phyloP scores from a whole-genome alignment of 1,140 invertebrate species.

The Drosophila lacteicornis region DNA sequence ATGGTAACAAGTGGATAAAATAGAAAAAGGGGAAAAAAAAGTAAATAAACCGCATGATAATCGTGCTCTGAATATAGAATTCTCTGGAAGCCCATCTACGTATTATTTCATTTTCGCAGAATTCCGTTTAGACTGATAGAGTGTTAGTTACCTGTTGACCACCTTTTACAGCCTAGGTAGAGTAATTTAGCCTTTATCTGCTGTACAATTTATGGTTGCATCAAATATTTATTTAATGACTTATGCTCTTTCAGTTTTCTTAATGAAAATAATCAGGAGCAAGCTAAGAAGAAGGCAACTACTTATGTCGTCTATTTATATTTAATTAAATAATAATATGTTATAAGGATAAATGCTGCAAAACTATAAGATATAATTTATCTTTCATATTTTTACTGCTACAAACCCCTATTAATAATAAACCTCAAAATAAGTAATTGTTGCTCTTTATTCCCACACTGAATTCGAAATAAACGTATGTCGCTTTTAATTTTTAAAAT shows the following conservation, averaged over 20 bases:
- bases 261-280: background rate
- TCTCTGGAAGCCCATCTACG: constrained; percentile 13
- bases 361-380: no score
- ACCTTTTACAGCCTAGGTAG: background rate
- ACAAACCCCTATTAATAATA: no score
- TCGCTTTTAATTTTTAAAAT: no score
- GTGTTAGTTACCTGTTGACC: background rate
- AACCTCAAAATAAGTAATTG: no score
- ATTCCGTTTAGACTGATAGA: constrained; percentile 2
- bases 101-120: constrained; percentile 3
- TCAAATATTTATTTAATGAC: constrained; percentile 4
- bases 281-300: no score
- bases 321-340: no score
- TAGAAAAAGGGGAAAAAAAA: no score
- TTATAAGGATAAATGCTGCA: no score
- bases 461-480: no score
- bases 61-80: constrained; percentile 23
- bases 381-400: no score
- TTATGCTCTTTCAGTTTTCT: background rate
- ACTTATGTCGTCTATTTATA: no score
- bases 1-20: constrained; percentile 1
- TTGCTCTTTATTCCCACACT: no score
- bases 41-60: background rate
- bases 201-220: background rate
- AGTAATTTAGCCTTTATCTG: constrained; percentile 9